These are phyloP conservation scores for Sorex fumeus DNA, from an alignment of 2,113 vertebrate genomes.

Conservation along the genomic window DNA sequence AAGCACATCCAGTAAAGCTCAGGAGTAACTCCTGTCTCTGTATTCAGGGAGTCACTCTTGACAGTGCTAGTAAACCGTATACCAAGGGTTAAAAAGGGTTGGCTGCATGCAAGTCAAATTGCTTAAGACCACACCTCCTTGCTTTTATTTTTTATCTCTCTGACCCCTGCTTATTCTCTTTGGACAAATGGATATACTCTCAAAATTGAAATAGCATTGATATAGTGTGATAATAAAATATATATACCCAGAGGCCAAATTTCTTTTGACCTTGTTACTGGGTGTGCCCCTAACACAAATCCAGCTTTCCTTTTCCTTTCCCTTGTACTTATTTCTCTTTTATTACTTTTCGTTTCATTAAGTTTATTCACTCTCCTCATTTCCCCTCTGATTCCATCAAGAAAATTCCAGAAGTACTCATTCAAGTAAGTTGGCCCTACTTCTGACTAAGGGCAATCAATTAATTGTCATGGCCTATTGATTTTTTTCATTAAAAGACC, in stretches of 20 bases:
- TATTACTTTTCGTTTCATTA: background rate
- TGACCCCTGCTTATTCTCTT: fast-evolving
- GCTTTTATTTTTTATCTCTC: too few species aligned
- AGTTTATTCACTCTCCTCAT: background rate
- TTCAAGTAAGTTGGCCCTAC: background rate
- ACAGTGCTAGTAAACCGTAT: too few species aligned
- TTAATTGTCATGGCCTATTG: slow-evolving; percentile 3
- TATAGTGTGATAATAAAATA: background rate
- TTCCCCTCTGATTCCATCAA: background rate
- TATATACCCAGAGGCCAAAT: background rate
- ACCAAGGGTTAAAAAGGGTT: too few species aligned
- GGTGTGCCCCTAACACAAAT: background rate
- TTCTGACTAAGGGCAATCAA: background rate
- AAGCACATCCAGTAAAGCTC: too few species aligned
- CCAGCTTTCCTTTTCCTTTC: background rate
- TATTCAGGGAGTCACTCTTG: too few species aligned
- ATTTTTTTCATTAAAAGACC: background rate
- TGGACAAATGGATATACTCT: background rate
- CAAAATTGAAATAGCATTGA: background rate
- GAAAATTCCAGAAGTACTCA: too few species aligned
- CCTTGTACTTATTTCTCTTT: background rate
- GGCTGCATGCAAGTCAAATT: too few species aligned
- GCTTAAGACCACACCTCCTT: too few species aligned
- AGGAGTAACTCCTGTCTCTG: too few species aligned
- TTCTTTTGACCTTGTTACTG: background rate